phyloP scores from a whole-genome alignment of 1,140 invertebrate genomes.

The Achatina immaculata region DNA sequence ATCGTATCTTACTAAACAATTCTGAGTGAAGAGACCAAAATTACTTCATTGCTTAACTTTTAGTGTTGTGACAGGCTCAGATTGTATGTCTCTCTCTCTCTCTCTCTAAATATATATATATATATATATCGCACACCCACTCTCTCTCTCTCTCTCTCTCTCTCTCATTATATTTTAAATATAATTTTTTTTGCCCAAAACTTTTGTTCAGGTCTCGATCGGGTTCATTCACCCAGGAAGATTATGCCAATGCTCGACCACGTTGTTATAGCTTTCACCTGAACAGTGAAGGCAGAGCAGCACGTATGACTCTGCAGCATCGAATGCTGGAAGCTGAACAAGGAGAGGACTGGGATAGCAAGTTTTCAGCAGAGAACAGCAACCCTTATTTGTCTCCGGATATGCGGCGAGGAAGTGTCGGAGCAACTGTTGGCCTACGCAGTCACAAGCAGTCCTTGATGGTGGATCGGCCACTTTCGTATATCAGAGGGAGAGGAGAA shows the following conservation, averaged over 20 bases:
- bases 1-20: too few species aligned
- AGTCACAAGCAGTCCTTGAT: conserved; percentile 56
- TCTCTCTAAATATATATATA: too few species aligned
- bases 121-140: too few species aligned
- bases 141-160: too few species aligned
- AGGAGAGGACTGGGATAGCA: conserved; percentile 42
- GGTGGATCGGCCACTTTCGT: conserved; percentile 59
- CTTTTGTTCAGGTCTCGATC: conserved; percentile 53
- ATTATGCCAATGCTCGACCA: conserved; percentile 54
- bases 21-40: too few species aligned
- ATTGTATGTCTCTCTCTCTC: too few species aligned
- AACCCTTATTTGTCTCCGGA: conserved; percentile 52
- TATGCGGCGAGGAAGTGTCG: conserved; percentile 63
- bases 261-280: conserved; percentile 66
- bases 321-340: conserved; percentile 45
- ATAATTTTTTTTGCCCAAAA: too few species aligned
- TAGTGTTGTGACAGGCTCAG: too few species aligned
- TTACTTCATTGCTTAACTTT: too few species aligned
- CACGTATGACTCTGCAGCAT: conserved; percentile 44
- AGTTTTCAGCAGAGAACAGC: conserved; percentile 31
- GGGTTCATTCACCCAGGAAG: conserved; percentile 61
- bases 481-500: conserved; percentile 42
- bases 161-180: too few species aligned
- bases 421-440: conserved; percentile 60
- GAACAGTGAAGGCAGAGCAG: conserved; percentile 61